Conservation (phyloP, 1,140 invertebrate genomes). For the Phymastichus coffea region DNA sequence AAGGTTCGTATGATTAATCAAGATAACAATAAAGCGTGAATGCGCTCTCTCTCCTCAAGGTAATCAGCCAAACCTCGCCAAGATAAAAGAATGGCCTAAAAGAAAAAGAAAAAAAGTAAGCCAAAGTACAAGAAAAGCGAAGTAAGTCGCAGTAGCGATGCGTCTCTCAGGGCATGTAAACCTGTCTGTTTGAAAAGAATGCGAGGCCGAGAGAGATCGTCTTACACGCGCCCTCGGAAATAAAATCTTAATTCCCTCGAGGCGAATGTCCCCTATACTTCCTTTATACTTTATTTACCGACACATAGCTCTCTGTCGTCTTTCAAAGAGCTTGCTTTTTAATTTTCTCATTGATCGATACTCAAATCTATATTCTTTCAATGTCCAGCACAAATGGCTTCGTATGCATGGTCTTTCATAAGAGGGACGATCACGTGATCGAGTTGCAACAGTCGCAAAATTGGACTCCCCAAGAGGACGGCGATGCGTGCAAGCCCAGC, state of each 20-base stretch:
- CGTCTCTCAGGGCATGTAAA: no score
- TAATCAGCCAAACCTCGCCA: no score
- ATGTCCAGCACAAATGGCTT: slow-evolving; percentile 60
- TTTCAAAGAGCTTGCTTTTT: slow-evolving; percentile 11
- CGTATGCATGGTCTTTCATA: slow-evolving; percentile 61
- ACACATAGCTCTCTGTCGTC: no score
- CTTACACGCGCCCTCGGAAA: no score
- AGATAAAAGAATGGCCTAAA: no score
- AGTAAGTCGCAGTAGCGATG: no score
- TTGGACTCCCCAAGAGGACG: slow-evolving; percentile 54
- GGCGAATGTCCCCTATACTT: slow-evolving; percentile 24
- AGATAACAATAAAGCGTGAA: no score
- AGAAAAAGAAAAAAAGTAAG: no score
- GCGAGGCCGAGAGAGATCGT: slow-evolving; percentile 38
- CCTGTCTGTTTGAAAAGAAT: no score
- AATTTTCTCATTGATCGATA: background rate
- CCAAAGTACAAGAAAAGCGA: no score
- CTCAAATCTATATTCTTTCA: slow-evolving; percentile 13
- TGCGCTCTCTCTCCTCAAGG: no score
- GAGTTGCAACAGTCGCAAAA: slow-evolving; percentile 61
- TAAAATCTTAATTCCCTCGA: slow-evolving; percentile 49
- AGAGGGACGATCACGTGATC: slow-evolving; percentile 60
- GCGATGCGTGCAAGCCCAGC: slow-evolving; percentile 48
- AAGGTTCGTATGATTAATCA: no score
- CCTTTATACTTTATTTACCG: background rate